Percentiles rank a stretch among this genome's conserved stretches.
Conservation (phyloP, 2,888 invertebrate species). For the Meteorus cinctellus region DNA sequence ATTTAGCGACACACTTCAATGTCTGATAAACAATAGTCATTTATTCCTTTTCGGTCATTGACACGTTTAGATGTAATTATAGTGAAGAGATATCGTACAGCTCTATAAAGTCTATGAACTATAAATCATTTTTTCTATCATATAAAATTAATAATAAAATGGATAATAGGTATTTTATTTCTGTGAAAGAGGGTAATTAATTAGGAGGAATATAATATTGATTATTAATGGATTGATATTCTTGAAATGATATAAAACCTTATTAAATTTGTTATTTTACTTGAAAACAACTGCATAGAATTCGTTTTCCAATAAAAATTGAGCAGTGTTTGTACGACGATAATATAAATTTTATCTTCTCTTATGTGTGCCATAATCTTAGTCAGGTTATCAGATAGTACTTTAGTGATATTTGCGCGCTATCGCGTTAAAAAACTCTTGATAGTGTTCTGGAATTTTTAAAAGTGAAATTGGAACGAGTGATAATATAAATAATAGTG, state of each 20-base stretch:
- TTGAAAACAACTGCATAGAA: neutral
- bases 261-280: too few relatives aligned
- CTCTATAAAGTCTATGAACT: neutral
- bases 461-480: neutral
- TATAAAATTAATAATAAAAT: too few relatives aligned
- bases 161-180: too few relatives aligned
- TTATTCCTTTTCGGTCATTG: neutral
- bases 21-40: neutral
- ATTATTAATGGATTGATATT: too few relatives aligned
- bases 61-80: neutral
- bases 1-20: neutral
- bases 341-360: neutral
- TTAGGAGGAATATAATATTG: too few relatives aligned
- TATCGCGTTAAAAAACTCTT: neutral
- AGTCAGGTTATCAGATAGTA: neutral
- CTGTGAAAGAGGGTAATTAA: too few relatives aligned
- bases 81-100: neutral
- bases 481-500: neutral
- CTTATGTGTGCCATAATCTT: neutral
- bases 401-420: neutral
- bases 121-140: too few relatives aligned
- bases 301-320: neutral
- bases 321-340: constrained; percentile 1
- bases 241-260: too few relatives aligned
- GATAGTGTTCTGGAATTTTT: neutral